Percentiles rank a stretch among this genome's conserved stretches.
phyloP scores from a whole-genome alignment of 2,888 invertebrate species.

The Rutpela maculata region DNA sequence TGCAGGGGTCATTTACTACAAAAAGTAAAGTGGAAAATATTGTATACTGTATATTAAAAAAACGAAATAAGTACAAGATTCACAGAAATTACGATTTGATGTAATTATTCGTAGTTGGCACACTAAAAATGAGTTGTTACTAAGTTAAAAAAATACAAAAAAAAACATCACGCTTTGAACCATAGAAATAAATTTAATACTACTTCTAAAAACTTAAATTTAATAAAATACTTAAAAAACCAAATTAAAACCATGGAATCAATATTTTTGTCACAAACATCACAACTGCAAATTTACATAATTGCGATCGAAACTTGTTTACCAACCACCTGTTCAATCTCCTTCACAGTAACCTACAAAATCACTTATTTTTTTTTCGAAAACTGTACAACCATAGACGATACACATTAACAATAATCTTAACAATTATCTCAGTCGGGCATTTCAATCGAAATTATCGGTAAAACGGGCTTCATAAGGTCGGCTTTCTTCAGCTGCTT shows the following conservation, averaged over 20 bases:
- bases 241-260: conserved; percentile 33
- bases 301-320: not conserved
- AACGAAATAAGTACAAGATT: conserved; percentile 19
- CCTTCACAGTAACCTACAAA: not conserved
- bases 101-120: conserved; percentile 8
- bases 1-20: not conserved
- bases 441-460: conserved; percentile 92
- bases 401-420: conserved; percentile 37
- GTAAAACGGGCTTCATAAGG: conserved; percentile 89
- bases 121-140: not conserved
- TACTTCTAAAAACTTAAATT: conserved; percentile 34
- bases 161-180: not conserved
- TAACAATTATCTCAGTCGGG: conserved; percentile 83
- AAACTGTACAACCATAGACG: conserved; percentile 34
- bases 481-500: conserved; percentile 84
- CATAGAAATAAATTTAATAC: conserved; percentile 4
- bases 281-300: conserved; percentile 34
- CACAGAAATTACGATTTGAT: conserved; percentile 11
- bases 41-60: conserved; percentile 12
- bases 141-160: not conserved
- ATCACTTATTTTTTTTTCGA: conserved; percentile 28
- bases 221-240: conserved; percentile 22
- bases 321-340: not conserved
- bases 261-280: conserved; percentile 26
- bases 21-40: not conserved